Conservation (phyloP, 2,888 invertebrate genomes). For the Cryptocephalus moraei region DNA sequence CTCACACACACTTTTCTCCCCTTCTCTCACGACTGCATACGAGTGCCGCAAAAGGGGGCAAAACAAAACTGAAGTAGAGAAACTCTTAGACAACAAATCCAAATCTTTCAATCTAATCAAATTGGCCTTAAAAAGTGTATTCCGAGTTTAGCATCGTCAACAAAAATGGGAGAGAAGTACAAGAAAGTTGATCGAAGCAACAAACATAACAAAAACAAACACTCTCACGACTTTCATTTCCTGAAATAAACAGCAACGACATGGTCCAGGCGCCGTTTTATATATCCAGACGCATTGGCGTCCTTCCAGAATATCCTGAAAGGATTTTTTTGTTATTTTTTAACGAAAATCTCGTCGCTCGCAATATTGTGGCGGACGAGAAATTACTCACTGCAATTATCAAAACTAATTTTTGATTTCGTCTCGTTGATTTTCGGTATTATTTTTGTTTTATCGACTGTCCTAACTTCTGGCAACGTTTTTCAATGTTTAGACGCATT, state of each 20-base stretch:
- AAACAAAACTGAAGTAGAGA: too few species aligned
- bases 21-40: too few species aligned
- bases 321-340: neutral
- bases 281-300: slow-evolving; percentile 25
- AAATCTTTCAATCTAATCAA: slow-evolving; percentile 18
- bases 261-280: slow-evolving; percentile 26
- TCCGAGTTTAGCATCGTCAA: slow-evolving; percentile 20
- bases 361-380: too few species aligned
- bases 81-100: too few species aligned
- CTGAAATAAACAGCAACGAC: slow-evolving; percentile 31
- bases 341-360: neutral
- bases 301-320: slow-evolving; percentile 5
- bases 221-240: slow-evolving; percentile 31
- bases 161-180: slow-evolving; percentile 17
- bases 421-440: too few species aligned
- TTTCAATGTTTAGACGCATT: too few species aligned
- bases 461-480: too few species aligned
- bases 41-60: too few species aligned
- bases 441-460: too few species aligned
- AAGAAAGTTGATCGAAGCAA: slow-evolving; percentile 26
- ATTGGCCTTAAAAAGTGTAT: slow-evolving; percentile 21
- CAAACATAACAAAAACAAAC: slow-evolving; percentile 28
- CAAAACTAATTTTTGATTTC: too few species aligned
- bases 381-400: too few species aligned
- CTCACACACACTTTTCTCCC: too few species aligned